Conservation (phyloP, 1,140 invertebrate genomes). For the Eurytemora carolleeae region DNA sequence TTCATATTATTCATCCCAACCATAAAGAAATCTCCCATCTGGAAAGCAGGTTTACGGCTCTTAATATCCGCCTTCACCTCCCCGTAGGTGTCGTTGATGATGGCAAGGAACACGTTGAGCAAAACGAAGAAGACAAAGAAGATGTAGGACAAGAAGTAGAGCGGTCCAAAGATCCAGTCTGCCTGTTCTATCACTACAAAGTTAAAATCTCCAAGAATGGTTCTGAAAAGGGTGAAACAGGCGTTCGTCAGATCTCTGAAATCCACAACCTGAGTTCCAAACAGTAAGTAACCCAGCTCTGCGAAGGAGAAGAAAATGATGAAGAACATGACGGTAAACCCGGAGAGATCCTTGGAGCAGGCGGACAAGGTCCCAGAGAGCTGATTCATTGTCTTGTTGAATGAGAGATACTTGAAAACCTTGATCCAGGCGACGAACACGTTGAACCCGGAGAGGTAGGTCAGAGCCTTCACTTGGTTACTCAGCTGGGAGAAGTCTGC, state of each 20-base stretch:
- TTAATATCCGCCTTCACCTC: slow-evolving; percentile 21
- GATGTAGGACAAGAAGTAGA: slow-evolving; percentile 26
- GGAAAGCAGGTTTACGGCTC: slow-evolving; percentile 2
- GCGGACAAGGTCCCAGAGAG: slow-evolving; percentile 42
- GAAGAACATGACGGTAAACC: not conserved
- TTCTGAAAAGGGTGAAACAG: slow-evolving; percentile 47
- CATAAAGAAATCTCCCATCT: slow-evolving; percentile 11
- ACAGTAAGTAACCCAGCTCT: not conserved
- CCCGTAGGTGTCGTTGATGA: slow-evolving; percentile 52
- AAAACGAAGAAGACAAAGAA: slow-evolving; percentile 14
- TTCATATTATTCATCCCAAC: slow-evolving; percentile 10
- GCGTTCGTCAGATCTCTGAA: slow-evolving; percentile 31
- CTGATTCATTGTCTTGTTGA: slow-evolving; percentile 58
- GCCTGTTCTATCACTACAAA: slow-evolving; percentile 44
- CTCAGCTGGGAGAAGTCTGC: not conserved
- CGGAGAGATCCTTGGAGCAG: not conserved
- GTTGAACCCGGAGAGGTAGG: slow-evolving; percentile 22
- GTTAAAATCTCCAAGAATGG: slow-evolving; percentile 56
- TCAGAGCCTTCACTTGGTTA: not conserved
- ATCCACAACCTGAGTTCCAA: not conserved
- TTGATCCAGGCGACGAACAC: slow-evolving; percentile 39
- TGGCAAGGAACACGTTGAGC: slow-evolving; percentile 55
- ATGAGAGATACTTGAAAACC: slow-evolving; percentile 44
- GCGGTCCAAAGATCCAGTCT: slow-evolving; percentile 46
- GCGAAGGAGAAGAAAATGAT: not conserved